Percentiles rank a stretch among this genome's conserved stretches.
These are phyloP conservation scores for Phalacrocorax aristotelis DNA, from an alignment of 2,113 vertebrate species.

Conservation along the genomic window DNA sequence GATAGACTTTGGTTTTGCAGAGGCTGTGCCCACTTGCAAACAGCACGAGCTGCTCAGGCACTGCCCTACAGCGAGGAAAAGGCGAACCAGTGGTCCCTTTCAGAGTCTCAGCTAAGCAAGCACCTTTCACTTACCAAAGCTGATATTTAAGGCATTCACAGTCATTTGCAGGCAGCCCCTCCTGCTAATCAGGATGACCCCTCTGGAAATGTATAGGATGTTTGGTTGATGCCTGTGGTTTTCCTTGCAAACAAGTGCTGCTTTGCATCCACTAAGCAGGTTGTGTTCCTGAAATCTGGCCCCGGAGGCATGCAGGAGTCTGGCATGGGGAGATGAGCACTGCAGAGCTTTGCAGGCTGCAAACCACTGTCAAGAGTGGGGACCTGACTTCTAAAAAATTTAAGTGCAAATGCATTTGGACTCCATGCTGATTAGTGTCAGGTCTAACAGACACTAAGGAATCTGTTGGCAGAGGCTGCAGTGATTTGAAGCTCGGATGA, in stretches of 20 bases:
- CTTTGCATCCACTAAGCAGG: neutral
- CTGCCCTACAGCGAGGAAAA: neutral
- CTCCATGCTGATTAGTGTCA: constrained; percentile 27
- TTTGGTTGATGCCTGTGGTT: neutral
- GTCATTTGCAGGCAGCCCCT: neutral
- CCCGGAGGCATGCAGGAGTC: neutral
- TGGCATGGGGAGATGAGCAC: neutral
- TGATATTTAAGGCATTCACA: neutral
- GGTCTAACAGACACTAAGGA: constrained; percentile 7
- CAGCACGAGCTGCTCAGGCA: neutral
- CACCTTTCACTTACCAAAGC: neutral
- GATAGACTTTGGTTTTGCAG: neutral
- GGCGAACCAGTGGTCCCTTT: fast-evolving
- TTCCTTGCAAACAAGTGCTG: neutral
- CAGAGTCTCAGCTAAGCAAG: neutral
- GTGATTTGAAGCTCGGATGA: neutral
- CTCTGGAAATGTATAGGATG: neutral
- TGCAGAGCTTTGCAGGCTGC: neutral
- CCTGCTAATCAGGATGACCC: neutral
- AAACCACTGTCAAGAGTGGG: neutral
- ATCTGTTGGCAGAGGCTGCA: neutral
- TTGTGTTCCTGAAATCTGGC: neutral
- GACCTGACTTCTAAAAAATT: constrained; percentile 34
- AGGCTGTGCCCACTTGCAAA: neutral
- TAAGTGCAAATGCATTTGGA: constrained; percentile 42